Evolutionary conservation across 2,888 invertebrate genomes (phyloP), one percentile per base, ranked within the genome.

Genomic region (Sphaerophoria rueppellii): DNA sequence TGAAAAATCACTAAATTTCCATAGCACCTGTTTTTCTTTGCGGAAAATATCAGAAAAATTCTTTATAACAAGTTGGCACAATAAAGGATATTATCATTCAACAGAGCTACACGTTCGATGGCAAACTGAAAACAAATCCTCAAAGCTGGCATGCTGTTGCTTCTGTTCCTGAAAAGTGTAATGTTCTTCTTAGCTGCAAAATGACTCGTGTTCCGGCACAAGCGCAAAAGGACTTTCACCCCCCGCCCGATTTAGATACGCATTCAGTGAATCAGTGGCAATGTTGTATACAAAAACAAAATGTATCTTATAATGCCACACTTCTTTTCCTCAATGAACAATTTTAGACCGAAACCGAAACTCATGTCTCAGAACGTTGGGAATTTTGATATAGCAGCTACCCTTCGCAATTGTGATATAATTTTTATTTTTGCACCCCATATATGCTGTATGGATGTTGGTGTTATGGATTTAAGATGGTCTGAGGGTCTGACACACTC

Each of bases 91-190:
- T 55, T 0, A 24, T 24, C 24, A 65, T 72, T 80, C 83, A 83
- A 71, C 69, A 83, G 54, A 35, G 80, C 37, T 83, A 72, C 80
- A 61, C 74, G 79, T 71, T 83, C 80, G 48, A 46, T 67, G 48
- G 67, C 55, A 76, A 83, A 83, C 83, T 83, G 67, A 83, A 83
- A 67, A 75, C 75, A 57, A 50, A 60, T 79, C 60, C 55, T 7
- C 48, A 67, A 48, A 65, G 55, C 65, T 35, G 74, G 3, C 82
- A 75, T 83, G 58, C 83, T 83, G 83, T 83, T 83, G 83, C 83
- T 80, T 75, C 70, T 57, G 37, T 24, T 24, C 24, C 24, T 24
- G 24, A 24, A 52, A 82, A 70, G 60, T 7, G 4, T 40, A 40
- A 11, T 24, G 57, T 52, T 70, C n/a, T 35, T 11, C 16, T 50